Evolutionary conservation across 2,888 invertebrate genomes (phyloP), one percentile per base, ranked within the genome.

Genomic region (Idaea biselata): DNA sequence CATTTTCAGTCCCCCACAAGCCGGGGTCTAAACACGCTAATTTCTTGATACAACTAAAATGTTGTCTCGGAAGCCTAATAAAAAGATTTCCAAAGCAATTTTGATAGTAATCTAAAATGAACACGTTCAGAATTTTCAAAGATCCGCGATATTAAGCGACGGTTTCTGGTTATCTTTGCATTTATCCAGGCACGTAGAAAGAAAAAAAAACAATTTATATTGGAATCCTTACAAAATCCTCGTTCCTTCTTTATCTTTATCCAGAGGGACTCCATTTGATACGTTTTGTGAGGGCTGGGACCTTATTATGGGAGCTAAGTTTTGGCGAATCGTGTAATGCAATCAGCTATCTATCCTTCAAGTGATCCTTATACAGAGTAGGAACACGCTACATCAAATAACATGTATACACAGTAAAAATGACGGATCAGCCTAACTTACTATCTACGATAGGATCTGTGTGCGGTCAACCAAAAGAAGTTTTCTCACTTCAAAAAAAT

Each of bases 261-360:
- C 80, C 75, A 74, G 77, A 78, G 79, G 78, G 79, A 79, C 80
- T 81, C 76, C 77, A 79, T 81, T 82, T 80, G 80, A 80, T 80
- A 79, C 79, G 75, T 76, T 81, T 75, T 70, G 74, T 73, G 72
- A 74, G 74, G 44, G 14, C 56, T 18, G 18, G 18, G 18, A 56
- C 14, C 18, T 8, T 56, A 56, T 18, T 56, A 56, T 1, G 44
- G 44, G 11, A 44, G 44, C 44, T 44, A 44, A 44, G 44, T 44
- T 44, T 44, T 44, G 14, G 44, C 11, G 14, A 44, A 44, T 44
- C 44, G 44, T 14, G 14, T 44, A 44, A 44, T 44, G 44, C 8
- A 44, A 44, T 44, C 44, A 44, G 44, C 44, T 44, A 44, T 44
- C 44, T 44, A 44, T 44, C 44, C 44, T 44, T 3, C 44, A 44